Evolutionary conservation across 2,888 invertebrate species (phyloP).

Genomic region (Rotaria socialis): DNA sequence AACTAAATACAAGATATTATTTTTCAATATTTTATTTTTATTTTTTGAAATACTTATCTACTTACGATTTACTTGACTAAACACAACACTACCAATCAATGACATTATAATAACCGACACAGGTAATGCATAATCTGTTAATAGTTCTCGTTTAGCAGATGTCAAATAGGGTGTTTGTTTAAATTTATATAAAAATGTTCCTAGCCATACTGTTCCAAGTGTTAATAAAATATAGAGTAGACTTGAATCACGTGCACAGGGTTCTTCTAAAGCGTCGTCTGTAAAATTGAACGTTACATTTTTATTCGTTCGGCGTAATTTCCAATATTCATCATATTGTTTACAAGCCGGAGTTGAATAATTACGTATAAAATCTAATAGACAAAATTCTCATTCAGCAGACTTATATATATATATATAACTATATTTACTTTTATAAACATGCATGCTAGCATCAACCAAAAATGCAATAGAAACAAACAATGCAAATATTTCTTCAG

Average conservation of each 20-base stretch:
- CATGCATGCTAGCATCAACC: conserved; percentile 64
- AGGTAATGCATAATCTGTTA: conserved; percentile 66
- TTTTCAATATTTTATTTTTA: no score
- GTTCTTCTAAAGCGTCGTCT: background rate
- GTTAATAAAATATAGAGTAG: conserved; percentile 65
- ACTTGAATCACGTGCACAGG: conserved; percentile 63
- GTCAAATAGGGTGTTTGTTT: conserved; percentile 64
- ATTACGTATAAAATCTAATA: background rate
- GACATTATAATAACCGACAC: conserved; percentile 65
- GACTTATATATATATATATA: no score
- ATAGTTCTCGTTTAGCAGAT: conserved; percentile 63
- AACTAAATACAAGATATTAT: background rate
- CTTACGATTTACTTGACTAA: conserved; percentile 61
- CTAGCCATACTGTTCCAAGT: conserved; percentile 66
- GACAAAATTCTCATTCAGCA: background rate
- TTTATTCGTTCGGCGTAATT: conserved; percentile 8
- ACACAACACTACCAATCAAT: conserved; percentile 64
- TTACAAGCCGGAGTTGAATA: background rate
- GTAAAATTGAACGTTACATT: background rate
- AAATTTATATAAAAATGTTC: conserved; percentile 65
- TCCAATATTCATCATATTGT: conserved; percentile 31
- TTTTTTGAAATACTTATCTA: no score
- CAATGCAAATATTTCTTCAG: conserved; percentile 66
- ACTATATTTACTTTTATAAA: conserved; percentile 60
- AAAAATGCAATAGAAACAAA: conserved; percentile 66